A percentile compares a stretch with the other conserved stretches of the same genome.
Evolutionary conservation across 2,113 vertebrate species (phyloP).

Genomic region (Halcyon senegalensis): DNA sequence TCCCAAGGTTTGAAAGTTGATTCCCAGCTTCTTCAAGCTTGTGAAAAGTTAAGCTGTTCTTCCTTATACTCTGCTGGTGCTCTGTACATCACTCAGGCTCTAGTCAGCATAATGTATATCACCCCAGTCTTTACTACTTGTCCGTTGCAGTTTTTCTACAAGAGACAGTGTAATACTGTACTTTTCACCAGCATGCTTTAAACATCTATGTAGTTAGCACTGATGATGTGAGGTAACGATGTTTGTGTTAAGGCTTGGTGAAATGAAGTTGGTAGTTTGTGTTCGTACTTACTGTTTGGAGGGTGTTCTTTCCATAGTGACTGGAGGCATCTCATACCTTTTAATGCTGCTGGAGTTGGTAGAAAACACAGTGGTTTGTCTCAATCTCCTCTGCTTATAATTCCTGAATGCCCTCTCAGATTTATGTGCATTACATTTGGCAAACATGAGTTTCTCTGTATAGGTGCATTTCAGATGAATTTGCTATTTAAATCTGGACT

Average conservation of each 20-base stretch:
- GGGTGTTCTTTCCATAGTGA: background rate
- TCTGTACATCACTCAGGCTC: background rate
- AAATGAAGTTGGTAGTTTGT: background rate
- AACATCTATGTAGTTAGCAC: background rate
- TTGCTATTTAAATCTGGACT: background rate
- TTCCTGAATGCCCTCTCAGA: background rate
- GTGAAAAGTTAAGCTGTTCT: background rate
- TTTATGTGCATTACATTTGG: background rate
- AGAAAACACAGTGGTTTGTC: background rate
- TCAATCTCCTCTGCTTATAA: background rate
- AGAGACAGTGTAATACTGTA: background rate
- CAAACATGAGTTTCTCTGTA: background rate
- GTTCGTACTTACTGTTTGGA: background rate
- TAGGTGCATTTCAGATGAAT: background rate
- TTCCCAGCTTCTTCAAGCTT: background rate
- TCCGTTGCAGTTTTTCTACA: background rate
- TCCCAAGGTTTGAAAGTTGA: background rate
- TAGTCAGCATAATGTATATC: background rate
- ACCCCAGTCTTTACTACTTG: background rate
- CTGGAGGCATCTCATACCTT: background rate
- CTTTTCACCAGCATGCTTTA: background rate
- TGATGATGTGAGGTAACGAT: background rate
- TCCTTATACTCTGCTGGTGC: background rate
- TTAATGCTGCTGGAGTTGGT: background rate
- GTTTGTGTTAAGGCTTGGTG: background rate